A percentile compares a stretch with the other conserved stretches of the same genome.
These are phyloP conservation scores for Phataginus tetradactyla DNA, from an alignment of 2,797 vertebrate species.

Conservation along the genomic window DNA sequence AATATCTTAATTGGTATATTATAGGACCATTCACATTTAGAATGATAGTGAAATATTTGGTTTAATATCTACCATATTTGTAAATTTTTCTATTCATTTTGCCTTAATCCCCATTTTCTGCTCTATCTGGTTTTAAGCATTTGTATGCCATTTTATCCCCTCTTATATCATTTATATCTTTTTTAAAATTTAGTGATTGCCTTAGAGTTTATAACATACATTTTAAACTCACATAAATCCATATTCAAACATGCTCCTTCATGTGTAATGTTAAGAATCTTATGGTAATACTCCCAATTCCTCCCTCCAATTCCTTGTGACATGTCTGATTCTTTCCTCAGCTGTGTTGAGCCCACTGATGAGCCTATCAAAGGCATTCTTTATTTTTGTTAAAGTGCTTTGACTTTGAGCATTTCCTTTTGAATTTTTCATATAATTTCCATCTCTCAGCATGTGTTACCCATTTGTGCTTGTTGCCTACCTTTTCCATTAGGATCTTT, in stretches of 20 bases:
- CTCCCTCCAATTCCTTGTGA: not conserved
- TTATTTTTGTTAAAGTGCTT: not conserved
- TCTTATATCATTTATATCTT: not conserved
- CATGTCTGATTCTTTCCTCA: not conserved
- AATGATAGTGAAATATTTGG: not conserved
- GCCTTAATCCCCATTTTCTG: not conserved
- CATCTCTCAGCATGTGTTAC: not conserved
- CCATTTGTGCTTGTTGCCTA: not conserved
- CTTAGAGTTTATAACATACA: not conserved
- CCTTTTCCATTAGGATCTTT: not conserved
- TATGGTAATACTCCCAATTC: not conserved
- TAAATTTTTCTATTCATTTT: not conserved
- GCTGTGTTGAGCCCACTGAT: not conserved
- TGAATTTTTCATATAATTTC: not conserved
- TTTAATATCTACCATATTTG: not conserved
- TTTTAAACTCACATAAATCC: not conserved
- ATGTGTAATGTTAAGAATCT: not conserved
- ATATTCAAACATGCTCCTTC: not conserved
- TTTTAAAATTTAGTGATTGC: not conserved
- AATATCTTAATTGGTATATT: not conserved
- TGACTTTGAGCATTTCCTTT: not conserved
- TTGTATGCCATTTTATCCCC: not conserved
- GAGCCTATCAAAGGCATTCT: not conserved
- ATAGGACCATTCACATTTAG: not conserved
- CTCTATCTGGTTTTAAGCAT: not conserved